A percentile compares a stretch with the other conserved stretches of the same genome.
Evolutionary conservation across 2,797 vertebrate species (phyloP).

Genomic region (Thunnus albacares): DNA sequence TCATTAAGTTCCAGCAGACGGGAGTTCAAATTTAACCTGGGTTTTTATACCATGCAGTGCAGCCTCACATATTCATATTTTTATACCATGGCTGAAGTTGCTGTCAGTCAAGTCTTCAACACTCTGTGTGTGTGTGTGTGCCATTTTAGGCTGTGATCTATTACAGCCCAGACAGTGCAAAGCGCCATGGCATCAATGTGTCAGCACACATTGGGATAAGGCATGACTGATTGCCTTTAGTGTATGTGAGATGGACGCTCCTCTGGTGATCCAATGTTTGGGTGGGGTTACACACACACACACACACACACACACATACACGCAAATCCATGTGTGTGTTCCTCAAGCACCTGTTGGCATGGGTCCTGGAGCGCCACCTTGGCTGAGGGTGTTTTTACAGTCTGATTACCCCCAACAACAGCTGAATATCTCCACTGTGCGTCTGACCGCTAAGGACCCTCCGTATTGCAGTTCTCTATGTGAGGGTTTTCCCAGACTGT

Average conservation of each 20-base stretch:
- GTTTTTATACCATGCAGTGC: constrained; percentile 38
- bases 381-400: constrained; percentile 78
- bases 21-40: constrained; percentile 58
- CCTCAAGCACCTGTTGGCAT: constrained; percentile 73
- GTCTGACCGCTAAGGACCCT: constrained; percentile 64
- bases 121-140: constrained; percentile 16
- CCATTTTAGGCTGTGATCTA: constrained; percentile 64
- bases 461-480: constrained; percentile 54
- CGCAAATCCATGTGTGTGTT: constrained; percentile 69
- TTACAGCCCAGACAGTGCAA: constrained; percentile 69
- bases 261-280: constrained; percentile 53
- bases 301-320: constrained; percentile 20
- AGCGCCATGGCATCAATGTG: constrained; percentile 59
- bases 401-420: constrained; percentile 65
- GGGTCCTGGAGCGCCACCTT: constrained; percentile 70
- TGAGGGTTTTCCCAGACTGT: constrained; percentile 36
- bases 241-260: constrained; percentile 70
- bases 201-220: constrained; percentile 55
- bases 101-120: constrained; percentile 61
- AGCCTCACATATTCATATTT: constrained; percentile 54
- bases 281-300: constrained; percentile 42
- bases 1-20: constrained; percentile 43
- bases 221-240: constrained; percentile 56
- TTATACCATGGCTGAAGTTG: constrained; percentile 56
- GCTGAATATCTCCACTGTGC: constrained; percentile 71